phyloP scores from a whole-genome alignment of 2,113 vertebrate species.

The Crypturellus undulatus region DNA sequence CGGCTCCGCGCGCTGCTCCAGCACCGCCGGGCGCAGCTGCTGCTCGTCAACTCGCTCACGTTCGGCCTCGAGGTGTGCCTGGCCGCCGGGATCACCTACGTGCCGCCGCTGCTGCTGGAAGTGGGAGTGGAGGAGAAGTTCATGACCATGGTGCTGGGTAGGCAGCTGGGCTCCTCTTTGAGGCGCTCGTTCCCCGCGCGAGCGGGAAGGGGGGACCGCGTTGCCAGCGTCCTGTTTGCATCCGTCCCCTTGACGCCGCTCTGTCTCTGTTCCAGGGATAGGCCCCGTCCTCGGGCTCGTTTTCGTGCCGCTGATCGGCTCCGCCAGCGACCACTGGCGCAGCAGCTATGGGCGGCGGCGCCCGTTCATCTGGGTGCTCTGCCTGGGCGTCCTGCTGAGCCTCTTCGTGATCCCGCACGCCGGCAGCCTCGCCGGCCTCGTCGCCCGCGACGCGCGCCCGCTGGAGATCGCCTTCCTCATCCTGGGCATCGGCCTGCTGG shows the following conservation, averaged over 20 bases:
- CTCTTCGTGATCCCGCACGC: constrained; percentile 85
- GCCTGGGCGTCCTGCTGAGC: constrained; percentile 85
- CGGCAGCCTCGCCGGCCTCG: constrained; percentile 74
- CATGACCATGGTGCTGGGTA: constrained; percentile 93
- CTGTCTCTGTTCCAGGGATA: constrained; percentile 74
- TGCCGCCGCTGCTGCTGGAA: constrained; percentile 87
- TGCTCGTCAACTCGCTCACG: constrained; percentile 86
- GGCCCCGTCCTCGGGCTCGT: constrained; percentile 87
- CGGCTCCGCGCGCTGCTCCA: constrained; percentile 59
- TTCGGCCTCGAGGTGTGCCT: constrained; percentile 90
- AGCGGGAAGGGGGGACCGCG: background rate
- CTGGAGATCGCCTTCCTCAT: constrained; percentile 84
- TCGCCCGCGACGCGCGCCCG: constrained; percentile 62
- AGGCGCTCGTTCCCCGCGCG: accelerated
- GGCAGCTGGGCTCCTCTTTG: background rate
- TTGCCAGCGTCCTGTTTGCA: background rate
- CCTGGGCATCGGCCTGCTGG: constrained; percentile 82
- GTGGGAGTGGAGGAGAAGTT: constrained; percentile 89
- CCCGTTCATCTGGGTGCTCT: constrained; percentile 89
- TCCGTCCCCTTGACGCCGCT: background rate
- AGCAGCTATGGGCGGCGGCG: constrained; percentile 86
- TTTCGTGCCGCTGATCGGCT: constrained; percentile 84
- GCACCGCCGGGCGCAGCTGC: constrained; percentile 76
- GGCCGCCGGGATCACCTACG: constrained; percentile 86
- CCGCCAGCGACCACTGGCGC: constrained; percentile 85